Base-by-base conservation (phyloP, 30 jellyfish, hydroid and myxozoan species). In the Aurelia coerulea region DNA sequence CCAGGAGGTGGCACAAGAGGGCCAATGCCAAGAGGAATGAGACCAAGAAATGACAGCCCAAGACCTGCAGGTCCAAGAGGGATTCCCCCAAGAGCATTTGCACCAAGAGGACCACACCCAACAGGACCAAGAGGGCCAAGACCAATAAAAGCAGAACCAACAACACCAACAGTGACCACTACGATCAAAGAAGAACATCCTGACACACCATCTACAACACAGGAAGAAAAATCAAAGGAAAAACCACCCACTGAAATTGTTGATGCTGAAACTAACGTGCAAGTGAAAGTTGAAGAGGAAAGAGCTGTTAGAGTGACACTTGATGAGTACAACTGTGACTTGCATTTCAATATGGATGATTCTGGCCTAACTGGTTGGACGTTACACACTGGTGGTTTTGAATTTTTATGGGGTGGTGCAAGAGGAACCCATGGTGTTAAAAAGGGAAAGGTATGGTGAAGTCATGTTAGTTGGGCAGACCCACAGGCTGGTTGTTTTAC, bases 331-430 rank as follows among this genome's bases (percentile, higher is more conserved):
- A 65, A 49, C 65, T 42, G 91, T 74, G 95, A 75, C 16, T 83
- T 86, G 16, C 85, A 75, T 65, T 18, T 89, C 65, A 76, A 81
- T 31, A 42, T 83, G 59, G 92, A 80, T 60, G 93, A 78, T 17
- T 37, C 86, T 53, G 97, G 93, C 15, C 54, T 89, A 59, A 68
- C 66, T 7, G 99, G 97, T 13, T 85, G 83, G 68, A 88, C 94
- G 15, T 42, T 85, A 93, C 94, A 88, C 31, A 85, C 81, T 9
- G 82, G 74, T 56, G 99, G 99, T 15, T 89, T 95, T 78, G 97
- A 95, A 74, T 95, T 72, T 72, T 80, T 95, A 79, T 95, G 99
- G 99, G 99, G 97, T 52, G 99, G 99, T 6, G 92, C 77, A 12
- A 92, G 97, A 52, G 99, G 93, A 35, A 68, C 97, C 19, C 97